Evolutionary conservation across 2,113 vertebrate genomes (phyloP), one percentile per base, ranked within the genome.

Genomic region (Myiozetetes cayanensis): DNA sequence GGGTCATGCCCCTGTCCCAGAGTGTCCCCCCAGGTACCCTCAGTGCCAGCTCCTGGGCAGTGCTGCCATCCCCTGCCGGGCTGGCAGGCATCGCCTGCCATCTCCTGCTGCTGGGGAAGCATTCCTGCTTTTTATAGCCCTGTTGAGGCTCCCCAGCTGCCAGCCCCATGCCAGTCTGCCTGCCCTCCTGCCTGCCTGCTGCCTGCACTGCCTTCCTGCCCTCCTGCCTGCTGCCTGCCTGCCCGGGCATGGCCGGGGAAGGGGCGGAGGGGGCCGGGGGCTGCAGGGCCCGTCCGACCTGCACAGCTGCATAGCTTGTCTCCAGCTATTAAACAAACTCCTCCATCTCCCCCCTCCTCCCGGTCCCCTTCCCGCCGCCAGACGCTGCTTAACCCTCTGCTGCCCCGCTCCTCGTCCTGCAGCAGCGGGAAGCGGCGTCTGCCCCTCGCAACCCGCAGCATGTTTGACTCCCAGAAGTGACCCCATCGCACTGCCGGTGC

Each of bases 301-400:
- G 86, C 91, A 96, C 94, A 94, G 93, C 94, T 92, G 96, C 94
- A 95, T 96, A 95, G 77, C 95, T 95, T 86, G 89, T 96, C 94
- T 96, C 87, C 87, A 94, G 89, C 93, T 91, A 95, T 95, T 96
- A 96, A 96, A 94, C 91, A 95, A 96, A 95, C 95, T 76, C 79
- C 89, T 91, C 88, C 87, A 18, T 47, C 89, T 82, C 75, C 55
- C 91, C 78, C 58, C 86, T 83, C 93, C 79, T 43, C 73, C 56
- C 20, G 1, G 27, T 85, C 89, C 91, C 76, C 80, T 84, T 90
- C 91, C 80, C 55, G 43, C 88, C 85, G 90, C 80, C 94, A 95
- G 89, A 58, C 58, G 28, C 72, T 41, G 73, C 84, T 96, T 96
- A 95, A 96, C 96, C 93, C 96, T 96, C 93, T 94, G 90, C 65